phyloP scores from a whole-genome alignment of 2,888 invertebrate genomes.

The Capitulum mitella region DNA sequence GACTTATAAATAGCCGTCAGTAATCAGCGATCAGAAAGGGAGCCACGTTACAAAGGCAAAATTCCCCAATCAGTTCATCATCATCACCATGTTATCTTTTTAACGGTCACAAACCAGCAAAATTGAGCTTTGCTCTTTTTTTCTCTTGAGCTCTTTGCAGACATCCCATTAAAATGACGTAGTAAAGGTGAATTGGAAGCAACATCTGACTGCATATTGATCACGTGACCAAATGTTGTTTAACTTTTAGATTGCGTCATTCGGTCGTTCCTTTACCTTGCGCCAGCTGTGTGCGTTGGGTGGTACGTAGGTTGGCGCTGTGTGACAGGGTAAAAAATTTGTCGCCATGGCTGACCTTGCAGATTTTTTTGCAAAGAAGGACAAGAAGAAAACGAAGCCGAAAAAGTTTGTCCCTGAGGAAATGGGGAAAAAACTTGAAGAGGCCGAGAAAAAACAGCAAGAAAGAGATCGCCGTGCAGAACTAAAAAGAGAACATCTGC shows the following conservation, averaged over 20 bases:
- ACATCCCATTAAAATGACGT: too few relatives aligned
- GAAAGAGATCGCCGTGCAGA: background rate
- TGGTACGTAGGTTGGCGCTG: background rate
- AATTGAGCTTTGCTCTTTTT: too few relatives aligned
- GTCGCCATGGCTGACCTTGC: slow-evolving; percentile 17
- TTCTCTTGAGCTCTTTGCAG: too few relatives aligned
- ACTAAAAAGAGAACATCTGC: background rate
- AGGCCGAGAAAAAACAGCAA: slow-evolving; percentile 8
- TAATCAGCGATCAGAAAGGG: too few relatives aligned
- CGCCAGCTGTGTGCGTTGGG: background rate
- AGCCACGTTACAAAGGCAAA: too few relatives aligned
- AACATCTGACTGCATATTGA: background rate
- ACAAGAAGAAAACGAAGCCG: slow-evolving; percentile 14
- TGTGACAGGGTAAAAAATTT: background rate
- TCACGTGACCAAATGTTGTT: background rate
- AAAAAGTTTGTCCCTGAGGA: slow-evolving; percentile 18
- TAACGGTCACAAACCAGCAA: too few relatives aligned
- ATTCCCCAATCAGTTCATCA: too few relatives aligned
- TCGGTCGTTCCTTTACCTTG: background rate
- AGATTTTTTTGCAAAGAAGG: slow-evolving; percentile 15
- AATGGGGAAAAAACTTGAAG: background rate
- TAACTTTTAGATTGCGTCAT: background rate
- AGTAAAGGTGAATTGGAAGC: too few relatives aligned
- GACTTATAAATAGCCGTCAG: too few relatives aligned
- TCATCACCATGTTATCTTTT: too few relatives aligned